Base-by-base conservation (phyloP, 2,888 invertebrate species). In the Pomacea canaliculata region DNA sequence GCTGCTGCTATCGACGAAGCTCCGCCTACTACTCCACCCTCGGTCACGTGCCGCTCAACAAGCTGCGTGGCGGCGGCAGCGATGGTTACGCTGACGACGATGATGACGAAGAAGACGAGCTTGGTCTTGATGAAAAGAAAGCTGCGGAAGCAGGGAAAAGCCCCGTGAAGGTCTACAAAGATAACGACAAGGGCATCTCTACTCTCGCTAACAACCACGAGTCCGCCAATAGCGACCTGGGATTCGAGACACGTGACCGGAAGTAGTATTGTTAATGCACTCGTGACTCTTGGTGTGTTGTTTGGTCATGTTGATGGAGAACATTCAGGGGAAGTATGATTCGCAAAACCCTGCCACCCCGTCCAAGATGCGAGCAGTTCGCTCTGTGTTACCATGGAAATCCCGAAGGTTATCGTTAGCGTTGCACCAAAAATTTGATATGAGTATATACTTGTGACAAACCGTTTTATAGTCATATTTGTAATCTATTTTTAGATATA, bases 1-100 rank as follows among this genome's bases (percentile, higher is more conserved):
- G 84, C 60, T 85, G 83, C 18, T 73, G 68, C 71, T 78, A 78
- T 56, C n/a, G 68, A 13, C 49, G 68, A 5, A 19, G 18, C 1
- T 48, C 60, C 10, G 48, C 19, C 46, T 69, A 68, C 19, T 74
- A 74, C 74, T 74, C 74, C 62, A 62, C 37, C 23, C 60, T 74
- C 27, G 10, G 48, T 62, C 18, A 10, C 69, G 27, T 74, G 69
- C 68, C 73, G 48, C 48, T 73, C 1, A 73, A 73, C 27, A 48
- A 19, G 19, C 48, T 73, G 68, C 46, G 23, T 12, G 19, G 37
- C 12, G 74, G 69, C 4, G 75, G 51, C 4, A 48, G 59, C 5
- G 48, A 65, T 65, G 63, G 66, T 27, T 70, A 62, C 18, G 72
- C 51, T 9, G 72, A 70, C 19, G 74, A 65, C 16, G 68, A 73